These are phyloP conservation scores for Austrofundulus limnaeus DNA, from an alignment of 2,113 vertebrate species.

Conservation along the genomic window DNA sequence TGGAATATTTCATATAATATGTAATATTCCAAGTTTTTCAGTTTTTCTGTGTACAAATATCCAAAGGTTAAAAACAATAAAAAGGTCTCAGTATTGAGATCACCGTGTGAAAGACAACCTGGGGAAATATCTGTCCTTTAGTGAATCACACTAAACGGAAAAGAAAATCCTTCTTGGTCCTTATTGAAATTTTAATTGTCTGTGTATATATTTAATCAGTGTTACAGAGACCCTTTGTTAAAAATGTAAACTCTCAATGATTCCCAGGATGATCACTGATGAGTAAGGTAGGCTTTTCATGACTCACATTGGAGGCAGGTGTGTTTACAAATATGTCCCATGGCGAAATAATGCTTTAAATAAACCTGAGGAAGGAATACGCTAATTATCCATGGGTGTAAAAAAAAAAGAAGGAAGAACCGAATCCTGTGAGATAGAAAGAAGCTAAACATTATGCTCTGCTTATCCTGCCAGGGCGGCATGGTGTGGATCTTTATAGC, in stretches of 20 bases:
- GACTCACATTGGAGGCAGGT: conserved; percentile 44
- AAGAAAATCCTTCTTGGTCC: conserved; percentile 5
- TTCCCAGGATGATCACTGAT: conserved; percentile 9
- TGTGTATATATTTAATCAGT: conserved; percentile 15
- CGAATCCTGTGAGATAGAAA: conserved; percentile 65
- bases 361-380: conserved; percentile 40
- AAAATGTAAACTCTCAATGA: conserved; percentile 7
- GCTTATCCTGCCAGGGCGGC: conserved; percentile 60
- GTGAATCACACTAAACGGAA: background rate
- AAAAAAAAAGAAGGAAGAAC: conserved; percentile 46
- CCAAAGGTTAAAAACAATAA: background rate
- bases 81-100: background rate
- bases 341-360: conserved; percentile 40
- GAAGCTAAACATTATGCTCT: conserved; percentile 66
- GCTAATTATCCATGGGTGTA: conserved; percentile 45
- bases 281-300: conserved; percentile 28
- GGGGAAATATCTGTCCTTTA: background rate
- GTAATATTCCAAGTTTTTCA: conserved; percentile 9
- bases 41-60: background rate
- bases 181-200: background rate
- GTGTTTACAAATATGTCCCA: conserved; percentile 24
- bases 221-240: conserved; percentile 15
- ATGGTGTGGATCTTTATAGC: conserved; percentile 69
- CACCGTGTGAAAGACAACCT: conserved; percentile 4
- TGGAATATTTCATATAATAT: conserved; percentile 6